These are phyloP conservation scores for Neodiprion pinetum DNA, from an alignment of 1,140 invertebrate genomes.

Conservation along the genomic window DNA sequence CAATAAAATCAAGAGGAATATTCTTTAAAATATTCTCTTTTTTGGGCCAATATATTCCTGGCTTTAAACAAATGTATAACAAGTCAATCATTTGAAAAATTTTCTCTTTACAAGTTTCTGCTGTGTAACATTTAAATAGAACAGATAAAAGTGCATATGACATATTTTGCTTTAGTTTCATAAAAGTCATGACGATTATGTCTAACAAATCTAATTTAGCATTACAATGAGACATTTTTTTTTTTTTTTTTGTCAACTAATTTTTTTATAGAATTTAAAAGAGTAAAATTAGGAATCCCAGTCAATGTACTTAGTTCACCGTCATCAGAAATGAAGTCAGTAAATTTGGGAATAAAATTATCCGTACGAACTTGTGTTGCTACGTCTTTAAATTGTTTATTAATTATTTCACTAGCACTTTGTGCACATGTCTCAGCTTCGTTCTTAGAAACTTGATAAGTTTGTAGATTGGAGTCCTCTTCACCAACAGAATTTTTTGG, in stretches of 20 bases:
- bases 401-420: too few relatives aligned
- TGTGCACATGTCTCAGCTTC: too few relatives aligned
- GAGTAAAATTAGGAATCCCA: constrained; percentile 11
- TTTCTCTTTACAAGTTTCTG: constrained; percentile 12
- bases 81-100: constrained; percentile 1
- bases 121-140: constrained; percentile 13
- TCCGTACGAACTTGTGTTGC: too few relatives aligned
- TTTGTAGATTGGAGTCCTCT: too few relatives aligned
- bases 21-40: constrained; percentile 13
- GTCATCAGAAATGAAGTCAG: constrained; percentile 9
- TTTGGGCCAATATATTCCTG: neutral
- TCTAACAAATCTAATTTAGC: neutral
- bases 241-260: neutral
- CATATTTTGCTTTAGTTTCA: constrained; percentile 6
- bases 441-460: too few relatives aligned
- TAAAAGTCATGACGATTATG: constrained; percentile 9
- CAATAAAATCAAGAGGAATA: constrained; percentile 13
- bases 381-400: too few relatives aligned
- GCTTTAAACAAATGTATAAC: constrained; percentile 12
- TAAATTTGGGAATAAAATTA: too few relatives aligned
- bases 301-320: constrained; percentile 13
- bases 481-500: too few relatives aligned
- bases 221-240: neutral
- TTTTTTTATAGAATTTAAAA: neutral
- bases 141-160: neutral